Percentiles rank a stretch among this genome's conserved stretches.
phyloP scores from a whole-genome alignment of 2,888 invertebrate genomes.

The Frankliniella intonsa region DNA sequence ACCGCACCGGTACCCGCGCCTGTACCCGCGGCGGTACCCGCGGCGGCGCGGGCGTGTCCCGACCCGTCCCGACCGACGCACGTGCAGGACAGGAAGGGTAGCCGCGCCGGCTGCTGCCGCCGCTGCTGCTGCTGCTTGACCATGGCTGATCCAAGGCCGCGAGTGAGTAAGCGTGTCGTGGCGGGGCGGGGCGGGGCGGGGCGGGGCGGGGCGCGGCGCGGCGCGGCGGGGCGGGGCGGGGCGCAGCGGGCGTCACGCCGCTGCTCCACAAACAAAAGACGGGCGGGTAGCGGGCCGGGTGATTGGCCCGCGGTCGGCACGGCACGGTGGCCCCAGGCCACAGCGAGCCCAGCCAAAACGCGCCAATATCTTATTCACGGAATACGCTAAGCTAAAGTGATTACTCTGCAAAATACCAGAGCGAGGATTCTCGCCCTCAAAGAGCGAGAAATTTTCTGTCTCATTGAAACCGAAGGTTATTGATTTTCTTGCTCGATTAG shows the following conservation, averaged over 20 bases:
- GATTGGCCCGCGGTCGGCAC: too few relatives aligned
- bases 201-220: not conserved
- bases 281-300: not conserved
- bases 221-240: not conserved
- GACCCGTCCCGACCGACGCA: not conserved
- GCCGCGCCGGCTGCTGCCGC: not conserved
- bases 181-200: not conserved
- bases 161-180: slow-evolving; percentile 1
- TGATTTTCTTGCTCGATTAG: too few relatives aligned
- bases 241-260: not conserved
- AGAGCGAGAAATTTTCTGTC: too few relatives aligned
- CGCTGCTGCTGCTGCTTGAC: not conserved
- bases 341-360: too few relatives aligned
- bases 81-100: not conserved
- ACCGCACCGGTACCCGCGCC: too few relatives aligned
- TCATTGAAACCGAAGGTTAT: too few relatives aligned
- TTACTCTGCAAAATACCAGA: too few relatives aligned
- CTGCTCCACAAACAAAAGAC: not conserved
- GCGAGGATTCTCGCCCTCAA: too few relatives aligned
- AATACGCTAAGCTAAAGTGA: too few relatives aligned
- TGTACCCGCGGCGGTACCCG: too few relatives aligned
- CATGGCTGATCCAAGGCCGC: slow-evolving; percentile 15
- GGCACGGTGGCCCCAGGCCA: too few relatives aligned
- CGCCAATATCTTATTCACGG: too few relatives aligned
- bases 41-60: not conserved